Base-by-base conservation (phyloP, 2,113 vertebrate species). In the Probosciger aterrimus region DNA sequence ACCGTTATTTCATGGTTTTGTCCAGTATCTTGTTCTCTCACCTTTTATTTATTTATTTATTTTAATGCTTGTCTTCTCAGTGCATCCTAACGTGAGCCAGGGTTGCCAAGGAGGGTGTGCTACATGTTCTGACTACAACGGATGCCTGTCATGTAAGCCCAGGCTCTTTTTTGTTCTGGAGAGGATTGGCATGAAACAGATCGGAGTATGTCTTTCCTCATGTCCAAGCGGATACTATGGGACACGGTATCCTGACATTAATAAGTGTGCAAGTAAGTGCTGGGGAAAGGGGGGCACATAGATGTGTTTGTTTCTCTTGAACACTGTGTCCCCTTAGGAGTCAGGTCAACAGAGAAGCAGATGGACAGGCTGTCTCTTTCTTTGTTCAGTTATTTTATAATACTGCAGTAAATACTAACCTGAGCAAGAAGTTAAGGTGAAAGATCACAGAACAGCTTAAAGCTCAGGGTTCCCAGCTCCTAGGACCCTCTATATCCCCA, bases 121-220 rank as follows among this genome's bases (percentile, higher is more conserved):
- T 77, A 99, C 99, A 59, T 99, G 99, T 98, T 99, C 99, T 35
- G 98, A 99, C 98, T 99, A 99, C 98, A 99, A 99, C 87, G 99
- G 99, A 96, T 99, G 99, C 96, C 98, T 99, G 97, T 99, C 99
- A 92, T 99, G 99, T 98, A 99, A 98, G 97, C 99, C 99, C 65
- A 98, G 98, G 97, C 99, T 99, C 97, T 99, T 99, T 98, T 99
- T 99, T 97, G 99, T 99, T 97, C 98, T 99, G 98, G 99, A 99
- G 98, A 99, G 99, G 98, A 99, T 98, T 95, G 99, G 98, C 97
- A 99, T 99, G 99, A 99, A 99, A 96, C 99, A 99, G 98, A 99
- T 99, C 10, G 99, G 99, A 70, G 99, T 99, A 86, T 99, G 99
- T 97, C 98, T 99, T 97, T 98, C 99, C 93, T 99, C 99, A 18